Evolutionary conservation across 2,113 vertebrate genomes (phyloP).

Genomic region (Ophiodon elongatus): DNA sequence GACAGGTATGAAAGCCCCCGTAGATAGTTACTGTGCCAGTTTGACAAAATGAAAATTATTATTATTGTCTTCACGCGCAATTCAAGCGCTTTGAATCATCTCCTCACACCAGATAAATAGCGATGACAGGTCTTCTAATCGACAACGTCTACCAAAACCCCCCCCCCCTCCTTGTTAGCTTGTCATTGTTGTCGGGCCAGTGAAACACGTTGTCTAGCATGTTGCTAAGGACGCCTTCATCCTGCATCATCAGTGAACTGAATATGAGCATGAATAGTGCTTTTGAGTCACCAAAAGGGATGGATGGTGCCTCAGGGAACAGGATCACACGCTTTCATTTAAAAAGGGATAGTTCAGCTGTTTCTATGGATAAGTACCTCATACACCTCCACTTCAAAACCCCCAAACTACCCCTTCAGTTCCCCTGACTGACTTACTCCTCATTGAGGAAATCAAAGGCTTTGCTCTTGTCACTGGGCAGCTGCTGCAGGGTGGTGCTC

Average conservation of each 20-base stretch:
- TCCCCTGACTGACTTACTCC: slow-evolving; percentile 87
- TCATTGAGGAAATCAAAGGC: slow-evolving; percentile 99
- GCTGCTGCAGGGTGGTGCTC: slow-evolving; percentile 94
- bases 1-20: no score
- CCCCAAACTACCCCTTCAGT: neutral
- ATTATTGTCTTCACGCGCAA: neutral
- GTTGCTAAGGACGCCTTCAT: no score
- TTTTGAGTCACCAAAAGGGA: no score
- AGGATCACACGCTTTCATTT: neutral
- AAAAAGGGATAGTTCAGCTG: neutral
- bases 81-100: neutral
- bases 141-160: no score
- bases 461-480: slow-evolving; percentile 97
- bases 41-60: neutral
- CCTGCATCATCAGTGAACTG: no score
- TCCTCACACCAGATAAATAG: neutral
- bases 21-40: neutral
- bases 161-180: no score
- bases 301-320: no score
- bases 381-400: neutral
- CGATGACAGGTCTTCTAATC: no score
- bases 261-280: no score
- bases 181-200: no score
- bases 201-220: no score
- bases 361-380: neutral